These are phyloP conservation scores for Sebastes kiyomatsui DNA, from an alignment of 2,797 vertebrate species.

Conservation along the genomic window DNA sequence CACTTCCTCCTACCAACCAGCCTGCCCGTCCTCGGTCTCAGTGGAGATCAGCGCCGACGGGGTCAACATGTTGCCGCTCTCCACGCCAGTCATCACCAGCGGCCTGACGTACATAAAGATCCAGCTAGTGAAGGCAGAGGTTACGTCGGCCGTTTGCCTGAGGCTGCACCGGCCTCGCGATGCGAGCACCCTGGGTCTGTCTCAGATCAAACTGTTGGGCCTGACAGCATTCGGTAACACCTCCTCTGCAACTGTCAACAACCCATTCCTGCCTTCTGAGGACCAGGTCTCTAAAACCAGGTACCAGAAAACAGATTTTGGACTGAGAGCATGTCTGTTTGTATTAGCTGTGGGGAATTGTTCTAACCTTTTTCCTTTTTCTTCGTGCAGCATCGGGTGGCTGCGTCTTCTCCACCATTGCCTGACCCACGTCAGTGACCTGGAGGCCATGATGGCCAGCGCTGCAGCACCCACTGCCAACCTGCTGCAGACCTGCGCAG, in stretches of 20 bases:
- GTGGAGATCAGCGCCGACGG: conserved; percentile 98
- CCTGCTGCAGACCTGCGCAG: conserved; percentile 96
- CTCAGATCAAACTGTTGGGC: conserved; percentile 96
- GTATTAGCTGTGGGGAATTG: background rate
- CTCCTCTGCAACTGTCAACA: conserved; percentile 97
- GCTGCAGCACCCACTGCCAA: conserved; percentile 98
- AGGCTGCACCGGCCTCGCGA: conserved; percentile 95
- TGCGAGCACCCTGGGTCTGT: conserved; percentile 95
- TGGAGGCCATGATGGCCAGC: conserved; percentile 98
- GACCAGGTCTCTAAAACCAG: conserved; percentile 99
- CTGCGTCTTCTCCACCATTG: conserved; percentile 96
- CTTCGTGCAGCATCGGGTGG: conserved; percentile 92
- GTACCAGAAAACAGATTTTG: conserved; percentile 63
- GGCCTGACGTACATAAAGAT: conserved; percentile 99
- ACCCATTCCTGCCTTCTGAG: conserved; percentile 98
- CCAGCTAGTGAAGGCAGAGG: conserved; percentile 97
- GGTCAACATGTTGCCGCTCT: conserved; percentile 97
- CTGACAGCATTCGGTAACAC: conserved; percentile 98
- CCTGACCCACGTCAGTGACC: conserved; percentile 96
- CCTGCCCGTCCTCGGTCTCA: conserved; percentile 97
- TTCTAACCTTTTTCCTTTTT: background rate
- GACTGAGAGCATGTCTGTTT: fast-evolving
- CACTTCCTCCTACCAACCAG: conserved; percentile 67
- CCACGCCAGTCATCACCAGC: conserved; percentile 95
- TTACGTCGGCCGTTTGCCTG: conserved; percentile 96